These are phyloP conservation scores for Dolichopus griseipennis DNA, from an alignment of 2,888 invertebrate genomes.

Conservation along the genomic window DNA sequence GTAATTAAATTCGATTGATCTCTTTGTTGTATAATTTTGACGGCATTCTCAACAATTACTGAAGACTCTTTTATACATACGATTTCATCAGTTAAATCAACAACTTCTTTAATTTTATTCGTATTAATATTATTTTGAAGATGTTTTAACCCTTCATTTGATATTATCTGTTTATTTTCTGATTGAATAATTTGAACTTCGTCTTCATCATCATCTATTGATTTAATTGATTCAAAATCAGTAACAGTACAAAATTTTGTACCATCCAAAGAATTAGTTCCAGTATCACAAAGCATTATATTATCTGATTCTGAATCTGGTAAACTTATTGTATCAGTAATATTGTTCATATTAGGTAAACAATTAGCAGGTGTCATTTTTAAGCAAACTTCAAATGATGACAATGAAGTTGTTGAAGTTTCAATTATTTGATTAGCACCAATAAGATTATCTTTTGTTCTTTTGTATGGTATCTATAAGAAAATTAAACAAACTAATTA, in stretches of 20 bases:
- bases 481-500: no score
- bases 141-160: not conserved
- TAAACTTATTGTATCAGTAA: slow-evolving; percentile 16
- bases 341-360: slow-evolving; percentile 12
- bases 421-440: not conserved
- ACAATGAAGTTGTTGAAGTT: not conserved
- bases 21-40: not conserved
- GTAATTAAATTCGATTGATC: not conserved
- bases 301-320: slow-evolving; percentile 13
- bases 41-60: not conserved
- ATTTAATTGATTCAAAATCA: slow-evolving; percentile 10
- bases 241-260: slow-evolving; percentile 12
- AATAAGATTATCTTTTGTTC: not conserved
- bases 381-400: slow-evolving; percentile 3
- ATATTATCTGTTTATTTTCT: not conserved
- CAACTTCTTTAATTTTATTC: not conserved
- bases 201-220: not conserved
- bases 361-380: not conserved
- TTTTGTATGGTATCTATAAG: not conserved
- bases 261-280: not conserved
- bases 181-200: not conserved
- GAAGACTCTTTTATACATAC: not conserved
- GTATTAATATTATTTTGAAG: not conserved
- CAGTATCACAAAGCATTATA: not conserved
- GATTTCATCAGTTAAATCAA: not conserved